Evolutionary conservation across 2,797 vertebrate genomes (phyloP).

Genomic region (Cuculus canorus): DNA sequence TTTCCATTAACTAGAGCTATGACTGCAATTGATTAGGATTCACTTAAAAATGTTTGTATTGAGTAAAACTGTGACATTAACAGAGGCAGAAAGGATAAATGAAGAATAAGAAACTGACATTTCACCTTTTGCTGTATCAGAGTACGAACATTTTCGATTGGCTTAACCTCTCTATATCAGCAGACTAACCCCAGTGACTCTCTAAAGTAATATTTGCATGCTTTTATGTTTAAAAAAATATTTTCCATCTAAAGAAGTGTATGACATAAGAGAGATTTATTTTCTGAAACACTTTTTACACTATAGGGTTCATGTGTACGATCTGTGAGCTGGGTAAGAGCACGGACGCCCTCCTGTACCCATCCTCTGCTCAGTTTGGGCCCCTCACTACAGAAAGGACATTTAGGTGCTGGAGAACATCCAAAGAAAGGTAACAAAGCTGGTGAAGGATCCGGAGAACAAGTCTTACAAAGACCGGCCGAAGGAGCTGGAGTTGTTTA

Average conservation of each 20-base stretch:
- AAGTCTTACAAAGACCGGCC: not conserved
- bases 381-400: too few species aligned
- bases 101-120: not conserved
- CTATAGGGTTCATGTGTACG: not conserved
- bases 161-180: not conserved
- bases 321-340: not conserved
- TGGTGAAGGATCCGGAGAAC: not conserved
- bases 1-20: not conserved
- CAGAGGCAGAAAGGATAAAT: not conserved
- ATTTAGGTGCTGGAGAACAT: too few species aligned
- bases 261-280: not conserved
- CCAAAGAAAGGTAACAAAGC: accelerated
- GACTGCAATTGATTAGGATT: not conserved
- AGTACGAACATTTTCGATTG: not conserved
- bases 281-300: not conserved
- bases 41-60: not conserved
- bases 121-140: not conserved
- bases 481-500: not conserved
- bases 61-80: not conserved
- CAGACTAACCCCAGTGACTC: not conserved
- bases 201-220: not conserved
- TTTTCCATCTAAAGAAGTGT: not conserved
- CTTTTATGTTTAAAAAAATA: not conserved
- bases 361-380: not conserved
- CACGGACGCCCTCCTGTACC: not conserved